Base-by-base conservation (phyloP, 2,888 invertebrate species). In the Pyrrhosoma nymphula region DNA sequence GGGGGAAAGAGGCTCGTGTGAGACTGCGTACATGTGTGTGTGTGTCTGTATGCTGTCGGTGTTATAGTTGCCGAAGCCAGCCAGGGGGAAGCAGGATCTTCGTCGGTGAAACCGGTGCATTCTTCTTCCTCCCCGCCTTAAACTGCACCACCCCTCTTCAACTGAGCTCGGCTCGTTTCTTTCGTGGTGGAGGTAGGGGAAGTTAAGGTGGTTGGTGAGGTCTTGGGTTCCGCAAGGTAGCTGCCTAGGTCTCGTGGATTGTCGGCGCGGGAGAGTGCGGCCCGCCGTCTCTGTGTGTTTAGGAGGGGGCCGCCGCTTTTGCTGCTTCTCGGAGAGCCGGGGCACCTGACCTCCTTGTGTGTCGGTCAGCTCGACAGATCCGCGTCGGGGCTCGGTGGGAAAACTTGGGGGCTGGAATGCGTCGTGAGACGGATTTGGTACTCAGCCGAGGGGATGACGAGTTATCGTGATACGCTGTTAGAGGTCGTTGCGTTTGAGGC, bases 331-430 rank as follows among this genome's bases (percentile, higher is more conserved):
- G 82, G 82, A 69, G 82, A 35, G 82, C 0, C 23, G 0, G 82
- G 14, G 82, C 82, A 35, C 35, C 14, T 82, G 82, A 82, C 82
- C 82, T 82, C 82, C 82, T 82, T 82, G 30, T n/a, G 30, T n/a
- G 69, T 10, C 35, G 82, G 30, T 30, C 82, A 35, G 82, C 82
- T 14, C 82, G 82, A 14, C 82, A 82, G 82, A 82, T 82, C 82
- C 82, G 82, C 82, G 82, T 82, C 82, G 82, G 82, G 82, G 82
- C n/a, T 82, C 35, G 82, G 82, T 82, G 82, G 82, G 82, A 82
- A 82, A 82, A 82, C 82, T 82, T 26, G 82, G 30, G 30, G 82
- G 16, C 35, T 30, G 82, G 35, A 82, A 35, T 30, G 30, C 30
- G 30, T 10, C 12, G 30, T 3, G 35, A 3, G 35, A 30, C 82